Evolutionary conservation across 2,797 vertebrate genomes (phyloP).

Genomic region (Molothrus ater): DNA sequence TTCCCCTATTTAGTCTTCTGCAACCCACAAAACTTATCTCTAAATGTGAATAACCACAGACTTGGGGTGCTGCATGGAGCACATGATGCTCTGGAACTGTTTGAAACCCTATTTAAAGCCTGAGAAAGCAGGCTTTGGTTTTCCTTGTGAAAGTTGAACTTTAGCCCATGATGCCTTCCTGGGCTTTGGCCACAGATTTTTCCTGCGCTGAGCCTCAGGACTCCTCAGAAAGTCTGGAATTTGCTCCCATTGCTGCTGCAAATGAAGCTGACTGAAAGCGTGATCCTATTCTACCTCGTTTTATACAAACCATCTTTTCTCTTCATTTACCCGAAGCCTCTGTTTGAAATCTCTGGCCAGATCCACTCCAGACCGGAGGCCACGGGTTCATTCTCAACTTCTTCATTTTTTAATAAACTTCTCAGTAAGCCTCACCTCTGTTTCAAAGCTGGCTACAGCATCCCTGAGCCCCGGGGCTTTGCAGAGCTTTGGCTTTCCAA

Average conservation of each 20-base stretch:
- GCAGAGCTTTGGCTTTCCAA: constrained; percentile 12
- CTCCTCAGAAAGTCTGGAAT: background rate
- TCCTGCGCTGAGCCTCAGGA: background rate
- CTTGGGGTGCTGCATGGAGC: accelerated
- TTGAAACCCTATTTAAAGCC: background rate
- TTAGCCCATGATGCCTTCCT: background rate
- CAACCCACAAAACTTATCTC: background rate
- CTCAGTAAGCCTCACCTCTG: background rate
- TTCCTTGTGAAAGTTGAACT: background rate
- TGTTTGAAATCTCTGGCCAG: background rate
- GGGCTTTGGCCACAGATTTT: background rate
- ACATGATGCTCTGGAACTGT: accelerated
- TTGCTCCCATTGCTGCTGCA: background rate
- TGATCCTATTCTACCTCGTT: background rate
- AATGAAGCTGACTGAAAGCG: background rate
- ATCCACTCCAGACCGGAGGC: background rate
- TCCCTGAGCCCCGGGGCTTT: background rate
- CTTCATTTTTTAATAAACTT: constrained; percentile 11
- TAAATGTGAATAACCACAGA: background rate
- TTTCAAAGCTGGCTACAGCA: background rate
- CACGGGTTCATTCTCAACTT: background rate
- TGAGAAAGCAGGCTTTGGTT: background rate
- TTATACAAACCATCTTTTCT: background rate
- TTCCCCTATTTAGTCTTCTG: background rate
- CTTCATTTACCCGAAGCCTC: background rate